A percentile compares a stretch with the other conserved stretches of the same genome.
Evolutionary conservation across 2,888 invertebrate genomes (phyloP).

Genomic region (Dicroscelio sp.): DNA sequence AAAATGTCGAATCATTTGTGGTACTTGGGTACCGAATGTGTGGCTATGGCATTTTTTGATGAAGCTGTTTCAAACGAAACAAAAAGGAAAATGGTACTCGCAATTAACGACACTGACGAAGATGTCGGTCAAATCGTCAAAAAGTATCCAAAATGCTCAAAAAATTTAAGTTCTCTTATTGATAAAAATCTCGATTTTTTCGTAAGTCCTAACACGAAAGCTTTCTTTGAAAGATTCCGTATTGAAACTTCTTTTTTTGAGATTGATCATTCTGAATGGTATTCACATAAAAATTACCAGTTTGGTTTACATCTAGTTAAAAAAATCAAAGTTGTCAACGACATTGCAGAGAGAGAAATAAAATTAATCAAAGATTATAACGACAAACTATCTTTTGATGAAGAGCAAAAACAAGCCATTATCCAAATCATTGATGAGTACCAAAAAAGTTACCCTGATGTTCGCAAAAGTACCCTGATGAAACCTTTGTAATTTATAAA

Average conservation of each 20-base stretch:
- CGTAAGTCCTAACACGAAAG: not conserved
- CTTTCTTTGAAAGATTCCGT: constrained; percentile 23
- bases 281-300: constrained; percentile 45
- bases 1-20: constrained; percentile 67
- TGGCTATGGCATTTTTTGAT: constrained; percentile 73
- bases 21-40: constrained; percentile 71
- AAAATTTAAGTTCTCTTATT: not conserved
- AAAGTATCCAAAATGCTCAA: not conserved
- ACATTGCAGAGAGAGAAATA: constrained; percentile 58
- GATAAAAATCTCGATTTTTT: constrained; percentile 34
- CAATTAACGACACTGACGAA: constrained; percentile 42
- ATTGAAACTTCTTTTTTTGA: constrained; percentile 60
- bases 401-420: constrained; percentile 50
- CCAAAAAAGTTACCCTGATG: constrained; percentile 22
- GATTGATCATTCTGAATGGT: constrained; percentile 46
- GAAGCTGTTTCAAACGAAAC: constrained; percentile 31
- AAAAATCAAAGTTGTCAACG: constrained; percentile 60
- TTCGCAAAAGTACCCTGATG: not conserved
- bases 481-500: not conserved
- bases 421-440: constrained; percentile 13
- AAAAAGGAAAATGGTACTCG: constrained; percentile 58
- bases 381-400: constrained; percentile 42
- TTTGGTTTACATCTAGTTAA: constrained; percentile 41
- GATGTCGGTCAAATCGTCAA: constrained; percentile 23
- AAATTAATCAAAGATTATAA: constrained; percentile 57